phyloP scores from a whole-genome alignment of 2,113 vertebrate species.

The Rattus rattus region DNA sequence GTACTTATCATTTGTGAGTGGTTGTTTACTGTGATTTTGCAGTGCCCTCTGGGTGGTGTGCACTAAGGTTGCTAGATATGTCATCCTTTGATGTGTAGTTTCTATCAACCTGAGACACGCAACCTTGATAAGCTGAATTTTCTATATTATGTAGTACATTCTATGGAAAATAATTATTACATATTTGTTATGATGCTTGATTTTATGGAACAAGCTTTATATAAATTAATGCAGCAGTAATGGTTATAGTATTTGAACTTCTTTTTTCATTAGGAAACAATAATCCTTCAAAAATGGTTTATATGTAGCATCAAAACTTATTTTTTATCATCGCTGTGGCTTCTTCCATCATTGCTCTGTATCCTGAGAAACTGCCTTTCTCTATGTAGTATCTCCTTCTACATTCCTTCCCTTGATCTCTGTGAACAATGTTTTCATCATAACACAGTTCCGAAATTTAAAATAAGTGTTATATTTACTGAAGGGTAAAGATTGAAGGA shows the following conservation, averaged over 20 bases:
- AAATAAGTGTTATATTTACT: not conserved
- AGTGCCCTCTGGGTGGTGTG: not conserved
- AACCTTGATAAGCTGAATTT: slow-evolving; percentile 26
- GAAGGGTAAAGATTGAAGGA: not conserved
- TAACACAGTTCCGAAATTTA: not conserved
- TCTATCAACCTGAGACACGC: not conserved
- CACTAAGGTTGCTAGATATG: slow-evolving; percentile 26
- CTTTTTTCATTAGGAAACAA: not conserved
- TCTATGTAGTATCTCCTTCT: not conserved
- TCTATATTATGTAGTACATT: not conserved
- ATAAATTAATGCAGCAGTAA: not conserved
- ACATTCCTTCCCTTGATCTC: not conserved
- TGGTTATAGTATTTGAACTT: not conserved
- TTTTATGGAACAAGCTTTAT: slow-evolving; percentile 24
- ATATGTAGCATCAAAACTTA: not conserved
- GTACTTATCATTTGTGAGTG: not conserved
- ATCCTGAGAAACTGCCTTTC: slow-evolving; percentile 8
- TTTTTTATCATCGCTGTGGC: not conserved
- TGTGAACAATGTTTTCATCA: not conserved
- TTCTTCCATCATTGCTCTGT: not conserved
- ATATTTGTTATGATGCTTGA: not conserved
- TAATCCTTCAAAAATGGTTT: slow-evolving; percentile 35
- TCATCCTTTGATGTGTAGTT: not conserved
- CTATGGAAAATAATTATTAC: not conserved
- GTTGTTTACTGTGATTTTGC: not conserved